A percentile compares a stretch with the other conserved stretches of the same genome.
phyloP scores from a whole-genome alignment of 2,888 invertebrate genomes.

The Digitonthophagus gazella region DNA sequence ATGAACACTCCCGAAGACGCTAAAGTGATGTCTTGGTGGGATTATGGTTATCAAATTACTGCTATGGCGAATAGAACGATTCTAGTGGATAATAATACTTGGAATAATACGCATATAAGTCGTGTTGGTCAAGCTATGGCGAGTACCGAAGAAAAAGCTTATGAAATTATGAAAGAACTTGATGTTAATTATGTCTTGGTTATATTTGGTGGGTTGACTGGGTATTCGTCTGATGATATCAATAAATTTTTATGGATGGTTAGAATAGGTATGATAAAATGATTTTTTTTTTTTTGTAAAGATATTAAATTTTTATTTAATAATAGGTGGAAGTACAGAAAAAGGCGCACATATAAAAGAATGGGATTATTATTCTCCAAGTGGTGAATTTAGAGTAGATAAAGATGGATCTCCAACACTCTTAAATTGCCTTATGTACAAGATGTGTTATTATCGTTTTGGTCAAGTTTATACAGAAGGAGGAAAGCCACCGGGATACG shows the following conservation, averaged over 20 bases:
- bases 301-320: neutral
- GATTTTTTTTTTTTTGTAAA: constrained; percentile 43
- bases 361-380: constrained; percentile 92
- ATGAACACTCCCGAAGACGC: constrained; percentile 94
- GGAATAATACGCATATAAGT: constrained; percentile 98
- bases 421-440: constrained; percentile 98
- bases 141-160: constrained; percentile 92
- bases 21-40: constrained; percentile 99
- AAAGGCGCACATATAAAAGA: constrained; percentile 94
- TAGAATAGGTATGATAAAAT: constrained; percentile 64
- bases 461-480: constrained; percentile 95
- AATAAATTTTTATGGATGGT: constrained; percentile 99
- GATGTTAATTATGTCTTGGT: constrained; percentile 98
- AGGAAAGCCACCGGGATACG: constrained; percentile 93
- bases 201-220: constrained; percentile 97
- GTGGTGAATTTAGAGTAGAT: constrained; percentile 95
- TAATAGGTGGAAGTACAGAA: constrained; percentile 85
- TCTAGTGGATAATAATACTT: constrained; percentile 97
- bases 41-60: constrained; percentile 98
- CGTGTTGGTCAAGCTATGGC: constrained; percentile 99
- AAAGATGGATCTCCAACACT: constrained; percentile 88
- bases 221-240: constrained; percentile 98
- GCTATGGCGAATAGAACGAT: constrained; percentile 98
- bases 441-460: constrained; percentile 98
- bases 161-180: constrained; percentile 95